phyloP scores from a whole-genome alignment of 2,888 invertebrate species.

The Dryobota labecula region DNA sequence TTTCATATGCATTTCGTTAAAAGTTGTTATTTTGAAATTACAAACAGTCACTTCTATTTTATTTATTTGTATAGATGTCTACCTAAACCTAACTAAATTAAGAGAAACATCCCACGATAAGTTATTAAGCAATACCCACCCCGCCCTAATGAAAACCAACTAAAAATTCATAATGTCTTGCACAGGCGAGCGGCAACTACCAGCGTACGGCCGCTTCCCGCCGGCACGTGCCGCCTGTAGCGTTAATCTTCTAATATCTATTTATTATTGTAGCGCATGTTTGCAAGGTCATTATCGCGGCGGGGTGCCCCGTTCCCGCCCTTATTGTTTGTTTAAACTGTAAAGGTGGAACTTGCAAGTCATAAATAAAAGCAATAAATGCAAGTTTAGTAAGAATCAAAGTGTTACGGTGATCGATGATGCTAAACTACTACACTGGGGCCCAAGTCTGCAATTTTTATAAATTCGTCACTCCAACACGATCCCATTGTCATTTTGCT shows the following conservation, averaged over 20 bases:
- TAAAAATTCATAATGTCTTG: constrained; percentile 69
- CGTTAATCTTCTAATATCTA: constrained; percentile 83
- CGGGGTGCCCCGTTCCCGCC: constrained; percentile 74
- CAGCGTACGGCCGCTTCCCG: constrained; percentile 63
- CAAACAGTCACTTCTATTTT: too few relatives aligned
- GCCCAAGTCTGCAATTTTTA: too few relatives aligned
- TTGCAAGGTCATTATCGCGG: constrained; percentile 81
- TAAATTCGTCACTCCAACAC: too few relatives aligned
- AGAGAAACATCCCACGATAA: constrained; percentile 49
- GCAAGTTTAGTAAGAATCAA: constrained; percentile 50
- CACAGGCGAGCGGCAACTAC: constrained; percentile 67
- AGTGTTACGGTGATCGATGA: constrained; percentile 19
- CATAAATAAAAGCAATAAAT: constrained; percentile 60
- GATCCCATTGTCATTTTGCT: too few relatives aligned
- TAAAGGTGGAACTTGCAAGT: constrained; percentile 64
- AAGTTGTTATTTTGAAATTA: too few relatives aligned
- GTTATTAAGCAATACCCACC: constrained; percentile 38
- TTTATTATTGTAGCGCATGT: constrained; percentile 80
- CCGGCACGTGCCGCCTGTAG: constrained; percentile 67
- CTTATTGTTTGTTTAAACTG: constrained; percentile 70
- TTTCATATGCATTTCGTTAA: too few relatives aligned
- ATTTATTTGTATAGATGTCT: too few relatives aligned
- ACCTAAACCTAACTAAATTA: too few relatives aligned
- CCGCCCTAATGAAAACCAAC: constrained; percentile 55
- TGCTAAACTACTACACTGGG: neutral